A percentile compares a stretch with the other conserved stretches of the same genome.
phyloP scores from a whole-genome alignment of 1,140 invertebrate species.

The Drosophila serrata region DNA sequence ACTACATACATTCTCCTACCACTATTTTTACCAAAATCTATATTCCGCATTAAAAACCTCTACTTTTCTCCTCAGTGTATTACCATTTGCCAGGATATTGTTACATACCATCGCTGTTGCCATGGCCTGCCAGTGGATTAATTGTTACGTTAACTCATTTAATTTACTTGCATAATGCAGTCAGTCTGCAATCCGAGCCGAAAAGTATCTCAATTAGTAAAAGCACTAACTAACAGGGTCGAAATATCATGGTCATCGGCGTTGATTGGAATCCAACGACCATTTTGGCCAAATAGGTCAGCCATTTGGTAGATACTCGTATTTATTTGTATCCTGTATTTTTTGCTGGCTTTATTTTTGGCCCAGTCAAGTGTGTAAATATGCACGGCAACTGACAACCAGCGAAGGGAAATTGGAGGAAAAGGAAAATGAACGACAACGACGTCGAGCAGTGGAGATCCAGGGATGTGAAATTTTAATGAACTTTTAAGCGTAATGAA shows the following conservation, averaged over 20 bases:
- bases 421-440: slow-evolving; percentile 8
- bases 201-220: slow-evolving; percentile 70
- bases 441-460: slow-evolving; percentile 13
- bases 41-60: too few relatives aligned
- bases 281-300: slow-evolving; percentile 52
- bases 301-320: slow-evolving; percentile 6
- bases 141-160: slow-evolving; percentile 75
- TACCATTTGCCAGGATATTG: slow-evolving; percentile 37
- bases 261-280: slow-evolving; percentile 9
- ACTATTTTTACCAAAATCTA: too few relatives aligned
- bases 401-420: slow-evolving; percentile 18
- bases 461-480: slow-evolving; percentile 65
- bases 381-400: slow-evolving; percentile 26
- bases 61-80: slow-evolving; percentile 1
- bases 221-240: slow-evolving; percentile 2
- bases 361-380: slow-evolving; percentile 39
- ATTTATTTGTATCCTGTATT: slow-evolving; percentile 27
- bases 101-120: slow-evolving; percentile 66
- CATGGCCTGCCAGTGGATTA: slow-evolving; percentile 56
- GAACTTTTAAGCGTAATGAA: slow-evolving; percentile 78
- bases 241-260: slow-evolving; percentile 28
- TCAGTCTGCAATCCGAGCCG: slow-evolving; percentile 16
- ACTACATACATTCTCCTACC: too few relatives aligned
- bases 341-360: slow-evolving; percentile 6
- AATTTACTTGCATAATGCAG: slow-evolving; percentile 54